These are phyloP conservation scores for Eulemur rubriventer DNA, from an alignment of 2,797 vertebrate species.

Conservation along the genomic window DNA sequence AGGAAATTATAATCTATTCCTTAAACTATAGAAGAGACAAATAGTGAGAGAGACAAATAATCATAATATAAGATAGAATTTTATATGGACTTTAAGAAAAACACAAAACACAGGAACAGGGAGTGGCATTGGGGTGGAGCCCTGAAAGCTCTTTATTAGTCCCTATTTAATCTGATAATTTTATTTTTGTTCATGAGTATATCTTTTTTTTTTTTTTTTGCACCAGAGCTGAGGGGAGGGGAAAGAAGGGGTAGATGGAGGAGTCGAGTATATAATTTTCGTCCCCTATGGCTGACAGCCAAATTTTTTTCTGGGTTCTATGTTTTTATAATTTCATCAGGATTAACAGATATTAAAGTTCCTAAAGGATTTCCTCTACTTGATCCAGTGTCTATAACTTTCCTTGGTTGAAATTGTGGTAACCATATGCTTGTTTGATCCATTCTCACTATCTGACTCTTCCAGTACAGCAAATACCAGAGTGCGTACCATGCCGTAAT, in stretches of 20 bases:
- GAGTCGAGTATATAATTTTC: background rate
- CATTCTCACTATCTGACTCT: background rate
- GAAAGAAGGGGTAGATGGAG: too few relatives aligned
- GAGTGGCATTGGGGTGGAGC: background rate
- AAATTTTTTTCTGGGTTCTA: background rate
- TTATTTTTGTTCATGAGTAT: background rate
- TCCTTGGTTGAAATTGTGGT: background rate
- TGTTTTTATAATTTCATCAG: slow-evolving; percentile 7
- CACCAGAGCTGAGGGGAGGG: too few relatives aligned
- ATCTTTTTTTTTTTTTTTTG: background rate
- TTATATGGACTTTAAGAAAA: background rate
- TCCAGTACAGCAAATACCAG: background rate
- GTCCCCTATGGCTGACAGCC: background rate
- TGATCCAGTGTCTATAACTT: background rate
- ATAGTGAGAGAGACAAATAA: background rate
- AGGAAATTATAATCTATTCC: background rate
- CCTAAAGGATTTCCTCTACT: background rate
- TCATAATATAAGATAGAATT: background rate
- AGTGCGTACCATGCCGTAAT: background rate
- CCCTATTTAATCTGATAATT: background rate
- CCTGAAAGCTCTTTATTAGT: background rate
- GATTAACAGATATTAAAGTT: background rate
- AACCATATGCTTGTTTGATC: background rate
- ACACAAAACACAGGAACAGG: background rate
- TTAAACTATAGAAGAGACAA: background rate